Percentiles rank a stretch among this genome's conserved stretches.
These are phyloP conservation scores for Drosophila sproati DNA, from an alignment of 1,140 invertebrate genomes.

Conservation along the genomic window DNA sequence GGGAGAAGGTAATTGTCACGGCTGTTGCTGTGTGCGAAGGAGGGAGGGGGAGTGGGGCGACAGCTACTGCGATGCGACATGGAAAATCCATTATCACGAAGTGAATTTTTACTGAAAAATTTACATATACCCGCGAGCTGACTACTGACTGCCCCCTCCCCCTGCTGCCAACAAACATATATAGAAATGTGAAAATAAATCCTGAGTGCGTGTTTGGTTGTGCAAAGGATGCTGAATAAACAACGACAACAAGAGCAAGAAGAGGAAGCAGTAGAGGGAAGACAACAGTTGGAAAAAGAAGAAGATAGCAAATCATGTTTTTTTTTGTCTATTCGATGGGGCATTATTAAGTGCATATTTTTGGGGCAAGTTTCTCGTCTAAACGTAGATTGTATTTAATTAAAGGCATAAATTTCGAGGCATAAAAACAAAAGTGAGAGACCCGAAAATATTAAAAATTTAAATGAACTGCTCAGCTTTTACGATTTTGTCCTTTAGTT, in stretches of 20 bases:
- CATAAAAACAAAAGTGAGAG: slow-evolving; percentile 64
- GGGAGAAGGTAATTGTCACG: slow-evolving; percentile 74
- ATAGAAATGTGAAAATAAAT: slow-evolving; percentile 83
- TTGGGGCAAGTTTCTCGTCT: slow-evolving; percentile 35
- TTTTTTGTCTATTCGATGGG: slow-evolving; percentile 70
- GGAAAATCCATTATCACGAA: slow-evolving; percentile 83
- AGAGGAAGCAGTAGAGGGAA: slow-evolving; percentile 9
- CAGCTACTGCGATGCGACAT: slow-evolving; percentile 72
- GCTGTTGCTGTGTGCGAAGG: slow-evolving; percentile 29
- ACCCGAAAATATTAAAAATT: slow-evolving; percentile 78
- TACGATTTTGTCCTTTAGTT: slow-evolving; percentile 81
- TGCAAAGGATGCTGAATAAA: slow-evolving; percentile 53
- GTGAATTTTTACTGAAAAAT: slow-evolving; percentile 83
- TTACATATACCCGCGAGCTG: slow-evolving; percentile 72
- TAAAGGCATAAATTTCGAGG: slow-evolving; percentile 77
- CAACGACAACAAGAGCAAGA: slow-evolving; percentile 27
- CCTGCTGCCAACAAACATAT: slow-evolving; percentile 33
- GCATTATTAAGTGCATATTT: slow-evolving; percentile 73
- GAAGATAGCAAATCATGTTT: no score
- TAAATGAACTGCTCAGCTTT: slow-evolving; percentile 82
- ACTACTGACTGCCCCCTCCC: not conserved
- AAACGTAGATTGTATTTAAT: slow-evolving; percentile 77
- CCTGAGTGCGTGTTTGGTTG: slow-evolving; percentile 73
- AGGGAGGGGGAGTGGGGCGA: slow-evolving; percentile 30
- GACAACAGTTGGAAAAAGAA: slow-evolving; percentile 8